A percentile compares a stretch with the other conserved stretches of the same genome.
These are phyloP conservation scores for Parthenolecanium corni DNA, from an alignment of 2,888 invertebrate genomes.

Conservation along the genomic window DNA sequence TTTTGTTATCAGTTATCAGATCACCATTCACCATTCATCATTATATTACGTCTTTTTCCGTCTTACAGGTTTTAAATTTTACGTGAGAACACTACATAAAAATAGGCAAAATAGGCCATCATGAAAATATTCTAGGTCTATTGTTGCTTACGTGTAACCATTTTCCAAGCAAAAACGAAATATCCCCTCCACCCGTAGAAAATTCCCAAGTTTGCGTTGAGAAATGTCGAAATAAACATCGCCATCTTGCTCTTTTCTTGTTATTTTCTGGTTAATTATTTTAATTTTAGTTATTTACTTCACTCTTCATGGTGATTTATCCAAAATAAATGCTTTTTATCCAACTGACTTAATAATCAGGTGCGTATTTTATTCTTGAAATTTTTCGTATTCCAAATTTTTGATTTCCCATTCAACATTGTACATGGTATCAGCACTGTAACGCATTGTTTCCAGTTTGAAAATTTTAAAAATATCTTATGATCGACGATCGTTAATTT, in stretches of 20 bases:
- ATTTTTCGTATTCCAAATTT: constrained; percentile 6
- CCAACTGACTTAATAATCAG: no score
- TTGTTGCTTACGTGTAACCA: no score
- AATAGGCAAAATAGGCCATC: no score
- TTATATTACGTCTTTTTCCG: no score
- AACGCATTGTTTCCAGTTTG: constrained; percentile 28
- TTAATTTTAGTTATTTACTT: no score
- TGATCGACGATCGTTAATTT: not conserved
- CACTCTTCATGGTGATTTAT: no score
- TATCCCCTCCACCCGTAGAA: constrained; percentile 11
- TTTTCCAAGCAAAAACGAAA: constrained; percentile 1
- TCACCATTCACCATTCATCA: no score
- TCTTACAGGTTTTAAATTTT: no score
- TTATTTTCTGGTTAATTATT: not conserved
- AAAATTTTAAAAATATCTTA: constrained; percentile 19
- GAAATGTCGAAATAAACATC: constrained; percentile 16
- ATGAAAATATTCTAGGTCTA: no score
- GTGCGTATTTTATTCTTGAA: not conserved
- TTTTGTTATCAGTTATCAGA: no score
- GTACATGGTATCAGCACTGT: constrained; percentile 25
- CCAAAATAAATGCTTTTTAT: no score
- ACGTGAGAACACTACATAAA: no score
- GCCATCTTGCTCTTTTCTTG: constrained; percentile 16
- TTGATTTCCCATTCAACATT: constrained; percentile 23
- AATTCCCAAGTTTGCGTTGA: constrained; percentile 21